Conservation (phyloP, 2,797 vertebrate species). For the Danio kyathit region DNA sequence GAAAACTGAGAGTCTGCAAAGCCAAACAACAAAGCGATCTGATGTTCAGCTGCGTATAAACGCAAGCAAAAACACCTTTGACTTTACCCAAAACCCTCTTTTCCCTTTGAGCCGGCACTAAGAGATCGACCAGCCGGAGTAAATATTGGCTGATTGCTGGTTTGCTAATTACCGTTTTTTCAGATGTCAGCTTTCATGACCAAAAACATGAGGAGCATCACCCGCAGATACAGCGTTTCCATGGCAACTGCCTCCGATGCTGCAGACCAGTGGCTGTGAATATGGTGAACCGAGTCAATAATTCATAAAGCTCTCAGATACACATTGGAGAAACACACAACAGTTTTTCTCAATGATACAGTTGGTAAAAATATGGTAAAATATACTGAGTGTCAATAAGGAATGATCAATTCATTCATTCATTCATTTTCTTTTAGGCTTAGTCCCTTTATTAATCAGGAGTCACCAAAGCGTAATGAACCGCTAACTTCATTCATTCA, state of each 20-base stretch:
- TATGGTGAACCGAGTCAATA: slow-evolving; percentile 39
- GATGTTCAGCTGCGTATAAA: slow-evolving; percentile 1
- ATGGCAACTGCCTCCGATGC: slow-evolving; percentile 61
- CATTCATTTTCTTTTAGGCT: too few species aligned
- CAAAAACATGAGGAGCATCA: slow-evolving; percentile 21
- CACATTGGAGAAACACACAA: neutral
- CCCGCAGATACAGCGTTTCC: slow-evolving; percentile 54
- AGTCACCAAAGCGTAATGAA: too few species aligned
- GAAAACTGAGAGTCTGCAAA: neutral
- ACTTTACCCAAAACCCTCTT: neutral
- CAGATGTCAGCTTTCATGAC: slow-evolving; percentile 17
- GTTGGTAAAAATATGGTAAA: too few species aligned
- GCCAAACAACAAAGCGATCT: neutral
- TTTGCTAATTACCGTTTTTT: slow-evolving; percentile 15
- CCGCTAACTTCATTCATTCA: too few species aligned
- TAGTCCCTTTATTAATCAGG: too few species aligned
- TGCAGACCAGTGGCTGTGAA: slow-evolving; percentile 47
- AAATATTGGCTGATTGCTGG: slow-evolving; percentile 14
- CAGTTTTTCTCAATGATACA: neutral
- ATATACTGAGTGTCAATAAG: too few species aligned
- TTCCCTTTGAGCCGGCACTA: neutral
- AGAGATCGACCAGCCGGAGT: slow-evolving; percentile 8
- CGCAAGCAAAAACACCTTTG: neutral
- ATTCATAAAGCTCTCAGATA: slow-evolving; percentile 33
- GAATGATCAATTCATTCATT: too few species aligned